Conservation (phyloP, 2,797 vertebrate species). For the Eulemur rubriventer region DNA sequence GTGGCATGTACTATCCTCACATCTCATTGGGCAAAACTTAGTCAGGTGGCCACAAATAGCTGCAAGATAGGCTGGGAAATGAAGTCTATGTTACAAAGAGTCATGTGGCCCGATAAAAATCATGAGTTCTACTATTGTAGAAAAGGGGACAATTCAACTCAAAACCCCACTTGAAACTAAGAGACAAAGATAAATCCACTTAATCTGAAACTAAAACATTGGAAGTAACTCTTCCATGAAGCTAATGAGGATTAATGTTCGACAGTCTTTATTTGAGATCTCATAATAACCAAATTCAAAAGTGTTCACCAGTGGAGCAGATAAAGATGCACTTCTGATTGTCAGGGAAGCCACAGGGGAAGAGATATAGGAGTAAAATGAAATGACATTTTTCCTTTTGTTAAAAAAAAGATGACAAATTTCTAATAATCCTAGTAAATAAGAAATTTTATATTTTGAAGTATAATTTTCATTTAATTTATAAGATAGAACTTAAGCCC, state of each 20-base stretch:
- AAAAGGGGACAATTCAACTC: not conserved
- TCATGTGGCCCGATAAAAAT: not conserved
- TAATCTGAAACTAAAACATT: slow-evolving; percentile 50
- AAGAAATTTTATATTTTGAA: slow-evolving; percentile 14
- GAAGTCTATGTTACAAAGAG: not conserved
- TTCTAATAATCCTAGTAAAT: slow-evolving; percentile 1
- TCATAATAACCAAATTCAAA: slow-evolving; percentile 42
- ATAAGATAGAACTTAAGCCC: not conserved
- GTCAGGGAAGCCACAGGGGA: slow-evolving; percentile 50
- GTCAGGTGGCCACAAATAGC: not conserved
- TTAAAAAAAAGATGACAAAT: not conserved
- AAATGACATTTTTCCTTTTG: not conserved
- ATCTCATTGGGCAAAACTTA: not conserved
- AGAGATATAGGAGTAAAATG: not conserved
- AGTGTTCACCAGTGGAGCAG: slow-evolving; percentile 38
- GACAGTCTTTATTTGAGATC: slow-evolving; percentile 66
- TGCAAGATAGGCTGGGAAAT: not conserved
- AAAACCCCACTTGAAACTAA: slow-evolving; percentile 58
- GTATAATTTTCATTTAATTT: not conserved
- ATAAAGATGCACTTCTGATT: slow-evolving; percentile 60
- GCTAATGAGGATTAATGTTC: slow-evolving; percentile 56
- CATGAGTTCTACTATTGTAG: not conserved
- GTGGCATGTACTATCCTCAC: not conserved
- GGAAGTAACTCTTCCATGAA: slow-evolving; percentile 45
- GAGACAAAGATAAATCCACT: slow-evolving; percentile 47